Evolutionary conservation across 2,113 vertebrate genomes (phyloP).

Genomic region (Varanus salvator): DNA sequence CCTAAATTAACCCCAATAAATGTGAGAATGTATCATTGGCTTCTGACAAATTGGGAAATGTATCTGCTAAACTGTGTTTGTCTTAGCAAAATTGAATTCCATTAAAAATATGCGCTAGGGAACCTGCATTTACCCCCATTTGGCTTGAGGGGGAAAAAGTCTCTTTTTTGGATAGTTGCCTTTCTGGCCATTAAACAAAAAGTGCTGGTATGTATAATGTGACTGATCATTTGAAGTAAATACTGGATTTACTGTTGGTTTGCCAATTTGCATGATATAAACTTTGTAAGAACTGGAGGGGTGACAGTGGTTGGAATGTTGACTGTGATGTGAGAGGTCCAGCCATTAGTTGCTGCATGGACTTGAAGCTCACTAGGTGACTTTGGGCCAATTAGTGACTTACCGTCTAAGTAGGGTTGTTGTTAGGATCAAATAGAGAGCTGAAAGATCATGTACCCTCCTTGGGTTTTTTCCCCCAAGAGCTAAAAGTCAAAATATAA

Average conservation of each 20-base stretch:
- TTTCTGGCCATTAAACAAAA: background rate
- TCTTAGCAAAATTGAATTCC: background rate
- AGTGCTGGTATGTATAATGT: too few relatives aligned
- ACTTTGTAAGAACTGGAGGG: background rate
- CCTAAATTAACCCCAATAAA: background rate
- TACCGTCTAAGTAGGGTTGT: too few relatives aligned
- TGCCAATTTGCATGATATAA: background rate
- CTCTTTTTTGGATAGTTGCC: background rate
- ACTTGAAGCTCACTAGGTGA: too few relatives aligned
- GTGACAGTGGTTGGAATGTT: too few relatives aligned
- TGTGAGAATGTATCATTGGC: background rate
- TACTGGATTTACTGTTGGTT: background rate
- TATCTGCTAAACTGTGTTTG: background rate
- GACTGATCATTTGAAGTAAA: background rate
- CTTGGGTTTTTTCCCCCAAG: too few relatives aligned
- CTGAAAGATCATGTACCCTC: too few relatives aligned
- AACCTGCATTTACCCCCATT: background rate
- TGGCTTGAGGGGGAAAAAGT: background rate
- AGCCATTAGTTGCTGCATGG: too few relatives aligned
- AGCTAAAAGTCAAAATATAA: too few relatives aligned
- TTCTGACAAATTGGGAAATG: background rate
- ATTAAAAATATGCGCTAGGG: background rate
- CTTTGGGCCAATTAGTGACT: too few relatives aligned
- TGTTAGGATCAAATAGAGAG: too few relatives aligned
- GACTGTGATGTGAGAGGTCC: too few relatives aligned